Conservation (phyloP, 92 coral and sea anemone species). For the Zoanthus gigantus region DNA sequence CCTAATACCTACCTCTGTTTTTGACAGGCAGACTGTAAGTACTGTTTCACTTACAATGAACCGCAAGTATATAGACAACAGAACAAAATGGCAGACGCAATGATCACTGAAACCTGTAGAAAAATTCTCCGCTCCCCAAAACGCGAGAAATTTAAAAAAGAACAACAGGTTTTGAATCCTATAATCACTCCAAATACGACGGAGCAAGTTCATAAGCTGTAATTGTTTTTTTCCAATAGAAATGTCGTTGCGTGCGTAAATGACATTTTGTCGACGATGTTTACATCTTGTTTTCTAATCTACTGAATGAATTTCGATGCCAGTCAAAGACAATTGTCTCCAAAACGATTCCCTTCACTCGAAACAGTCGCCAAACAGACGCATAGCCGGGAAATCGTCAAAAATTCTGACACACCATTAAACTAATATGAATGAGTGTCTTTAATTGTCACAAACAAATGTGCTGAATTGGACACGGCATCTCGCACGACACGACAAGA, state of each 20-base stretch:
- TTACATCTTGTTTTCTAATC: conserved; percentile 24
- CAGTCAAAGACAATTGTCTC: conserved; percentile 39
- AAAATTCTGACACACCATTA: conserved; percentile 33
- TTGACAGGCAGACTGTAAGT: not conserved
- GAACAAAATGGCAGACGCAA: not conserved
- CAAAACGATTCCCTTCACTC: conserved; percentile 6
- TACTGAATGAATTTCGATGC: conserved; percentile 37
- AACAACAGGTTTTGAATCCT: not conserved
- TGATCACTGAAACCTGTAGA: not conserved
- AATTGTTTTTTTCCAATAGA: not conserved
- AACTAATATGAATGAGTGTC: conserved; percentile 41
- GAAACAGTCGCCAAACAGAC: conserved; percentile 42
- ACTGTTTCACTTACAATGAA: not conserved
- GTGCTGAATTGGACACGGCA: not conserved
- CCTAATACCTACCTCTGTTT: conserved; percentile 9
- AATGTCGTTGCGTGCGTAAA: conserved; percentile 26
- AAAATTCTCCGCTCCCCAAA: not conserved
- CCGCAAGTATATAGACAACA: not conserved
- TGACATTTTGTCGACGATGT: conserved; percentile 1
- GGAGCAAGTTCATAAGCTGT: not conserved
- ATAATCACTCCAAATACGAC: not conserved
- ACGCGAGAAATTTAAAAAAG: not conserved
- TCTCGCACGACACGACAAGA: not conserved
- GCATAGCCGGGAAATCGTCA: conserved; percentile 46
- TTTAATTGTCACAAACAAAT: conserved; percentile 29